Evolutionary conservation across 2,113 vertebrate genomes (phyloP), one percentile per base, ranked within the genome.

Genomic region (Centropristis striata): DNA sequence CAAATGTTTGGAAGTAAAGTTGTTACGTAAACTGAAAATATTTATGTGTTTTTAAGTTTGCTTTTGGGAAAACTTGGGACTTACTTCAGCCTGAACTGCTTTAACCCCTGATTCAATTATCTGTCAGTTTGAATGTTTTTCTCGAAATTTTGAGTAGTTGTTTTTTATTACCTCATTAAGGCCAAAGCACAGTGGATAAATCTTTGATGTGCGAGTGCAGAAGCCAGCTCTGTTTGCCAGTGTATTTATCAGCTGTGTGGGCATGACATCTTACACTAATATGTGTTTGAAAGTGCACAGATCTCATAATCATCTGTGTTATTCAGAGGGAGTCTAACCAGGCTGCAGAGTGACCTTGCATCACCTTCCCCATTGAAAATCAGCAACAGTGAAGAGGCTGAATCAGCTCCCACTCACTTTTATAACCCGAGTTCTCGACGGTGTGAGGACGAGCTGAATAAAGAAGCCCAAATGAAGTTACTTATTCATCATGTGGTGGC

Each of bases 311-410:
- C 27, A 27, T 27, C 46, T 20, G 46, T 3, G 25, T 64, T 69
- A 60, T 66, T 69, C 37, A 0, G 53, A 73, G 44, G 5, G 36
- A 55, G 49, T 71, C 23, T 14, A 63, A 60, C 44, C 57, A 14
- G 49, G 32, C 60, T 51, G n/a, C 73, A 5, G 41, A 6, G 44
- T 67, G 55, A 77, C 77, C 67, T 69, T 2, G 25, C 37, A 9
- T 85, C 37, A 49, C 42, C 73, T 58, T 66, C 23, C 55, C 23
- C 32, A 47, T 75, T 85, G 41, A 63, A 65, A 76, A 49, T 50
- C 68, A 55, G 75, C 71, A 49, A 73, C 16, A 15, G 50, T 42
- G 32, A 75, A 42, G 80, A 76, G 42, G 37, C 74, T 46, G 55
- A 67, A 69, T 65, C 20, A 61, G 59, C 42, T 69, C 60, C 59